phyloP scores from a whole-genome alignment of 2,113 vertebrate genomes.

The Steatornis caripensis region DNA sequence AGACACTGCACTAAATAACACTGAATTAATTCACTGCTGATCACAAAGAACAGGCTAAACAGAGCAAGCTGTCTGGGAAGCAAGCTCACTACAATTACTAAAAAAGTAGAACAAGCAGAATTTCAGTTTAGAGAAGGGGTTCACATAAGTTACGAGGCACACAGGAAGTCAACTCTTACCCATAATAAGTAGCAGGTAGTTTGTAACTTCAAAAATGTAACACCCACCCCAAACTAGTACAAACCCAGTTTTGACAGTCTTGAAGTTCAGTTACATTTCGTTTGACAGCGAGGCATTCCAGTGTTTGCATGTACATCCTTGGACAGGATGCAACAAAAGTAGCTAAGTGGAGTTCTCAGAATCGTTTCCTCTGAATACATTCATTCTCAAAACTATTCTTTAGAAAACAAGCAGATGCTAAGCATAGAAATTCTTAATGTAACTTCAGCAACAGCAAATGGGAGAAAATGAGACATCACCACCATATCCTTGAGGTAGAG shows the following conservation, averaged over 20 bases:
- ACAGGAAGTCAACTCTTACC: background rate
- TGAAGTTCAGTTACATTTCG: background rate
- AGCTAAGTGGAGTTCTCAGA: background rate
- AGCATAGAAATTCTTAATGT: background rate
- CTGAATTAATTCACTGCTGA: background rate
- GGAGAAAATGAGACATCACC: background rate
- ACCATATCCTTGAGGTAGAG: background rate
- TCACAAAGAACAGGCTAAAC: background rate
- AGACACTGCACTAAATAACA: background rate
- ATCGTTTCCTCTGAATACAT: background rate
- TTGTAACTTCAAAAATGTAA: background rate
- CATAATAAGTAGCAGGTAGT: background rate
- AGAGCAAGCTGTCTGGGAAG: background rate
- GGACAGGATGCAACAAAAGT: background rate
- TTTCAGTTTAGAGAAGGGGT: background rate
- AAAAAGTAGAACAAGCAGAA: background rate
- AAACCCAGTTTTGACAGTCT: background rate
- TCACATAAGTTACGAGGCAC: conserved; percentile 51
- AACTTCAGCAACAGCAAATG: background rate
- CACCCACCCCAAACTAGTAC: background rate
- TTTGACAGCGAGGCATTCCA: background rate
- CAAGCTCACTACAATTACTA: background rate
- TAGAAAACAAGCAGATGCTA: background rate
- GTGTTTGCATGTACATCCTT: background rate
- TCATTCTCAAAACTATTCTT: background rate